phyloP scores from a whole-genome alignment of 2,113 vertebrate genomes.

The Otocyon megalotis region DNA sequence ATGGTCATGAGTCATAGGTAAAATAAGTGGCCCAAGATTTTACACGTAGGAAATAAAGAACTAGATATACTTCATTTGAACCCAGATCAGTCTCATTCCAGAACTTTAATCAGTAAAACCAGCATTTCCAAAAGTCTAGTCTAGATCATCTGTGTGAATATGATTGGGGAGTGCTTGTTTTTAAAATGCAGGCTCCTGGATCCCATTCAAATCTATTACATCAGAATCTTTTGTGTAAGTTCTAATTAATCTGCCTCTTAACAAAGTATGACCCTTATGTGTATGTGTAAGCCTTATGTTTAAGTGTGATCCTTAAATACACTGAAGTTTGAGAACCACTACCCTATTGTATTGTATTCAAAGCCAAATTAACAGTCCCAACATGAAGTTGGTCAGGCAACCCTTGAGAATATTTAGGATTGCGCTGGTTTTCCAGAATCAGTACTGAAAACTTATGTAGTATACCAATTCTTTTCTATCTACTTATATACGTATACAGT shows the following conservation, averaged over 20 bases:
- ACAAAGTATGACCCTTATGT: neutral
- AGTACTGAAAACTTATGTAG: neutral
- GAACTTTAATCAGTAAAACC: neutral
- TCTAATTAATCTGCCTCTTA: neutral
- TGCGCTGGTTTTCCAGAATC: neutral
- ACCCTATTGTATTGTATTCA: neutral
- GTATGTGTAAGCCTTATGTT: neutral
- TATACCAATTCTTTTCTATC: neutral
- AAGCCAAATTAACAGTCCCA: neutral
- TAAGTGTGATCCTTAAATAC: neutral
- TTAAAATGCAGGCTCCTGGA: neutral
- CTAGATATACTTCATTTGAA: neutral
- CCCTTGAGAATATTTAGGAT: neutral
- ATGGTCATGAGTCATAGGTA: neutral
- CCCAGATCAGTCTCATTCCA: neutral
- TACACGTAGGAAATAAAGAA: constrained; percentile 22
- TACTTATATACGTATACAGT: neutral
- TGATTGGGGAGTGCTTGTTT: neutral
- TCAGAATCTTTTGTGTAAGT: neutral
- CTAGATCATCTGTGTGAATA: neutral
- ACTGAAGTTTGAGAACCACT: neutral
- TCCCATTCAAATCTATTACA: neutral
- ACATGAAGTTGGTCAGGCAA: neutral
- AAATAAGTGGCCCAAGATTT: neutral
- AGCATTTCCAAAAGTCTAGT: neutral